Evolutionary conservation across 2,113 vertebrate species (phyloP).

Genomic region (Panthera uncia): DNA sequence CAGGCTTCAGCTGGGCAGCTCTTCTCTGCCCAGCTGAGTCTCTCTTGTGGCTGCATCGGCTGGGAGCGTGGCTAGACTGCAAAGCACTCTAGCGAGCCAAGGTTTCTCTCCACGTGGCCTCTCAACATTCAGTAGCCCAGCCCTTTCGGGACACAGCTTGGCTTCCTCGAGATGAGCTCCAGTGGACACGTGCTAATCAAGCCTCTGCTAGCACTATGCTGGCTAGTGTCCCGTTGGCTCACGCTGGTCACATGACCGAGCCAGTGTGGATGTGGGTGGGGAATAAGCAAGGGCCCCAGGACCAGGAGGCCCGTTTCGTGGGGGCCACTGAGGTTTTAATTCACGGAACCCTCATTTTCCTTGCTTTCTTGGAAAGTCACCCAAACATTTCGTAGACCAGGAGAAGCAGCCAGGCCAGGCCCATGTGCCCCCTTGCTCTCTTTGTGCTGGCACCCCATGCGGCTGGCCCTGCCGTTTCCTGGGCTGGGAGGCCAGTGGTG

Average conservation of each 20-base stretch:
- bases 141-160: background rate
- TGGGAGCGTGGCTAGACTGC: background rate
- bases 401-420: background rate
- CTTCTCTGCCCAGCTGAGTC: background rate
- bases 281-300: background rate
- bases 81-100: background rate
- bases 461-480: background rate
- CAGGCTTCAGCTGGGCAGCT: background rate
- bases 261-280: fast-evolving
- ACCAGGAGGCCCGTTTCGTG: fast-evolving
- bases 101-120: background rate
- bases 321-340: fast-evolving
- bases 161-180: background rate
- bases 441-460: fast-evolving
- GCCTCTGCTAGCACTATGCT: background rate
- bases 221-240: background rate
- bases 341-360: background rate
- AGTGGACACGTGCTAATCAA: fast-evolving
- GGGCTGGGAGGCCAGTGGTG: background rate
- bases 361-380: background rate
- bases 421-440: background rate
- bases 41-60: background rate
- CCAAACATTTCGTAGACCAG: background rate
- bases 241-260: background rate
- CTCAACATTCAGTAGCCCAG: background rate